These are phyloP conservation scores for Meda fulgida DNA, from an alignment of 2,797 vertebrate genomes.

Conservation along the genomic window DNA sequence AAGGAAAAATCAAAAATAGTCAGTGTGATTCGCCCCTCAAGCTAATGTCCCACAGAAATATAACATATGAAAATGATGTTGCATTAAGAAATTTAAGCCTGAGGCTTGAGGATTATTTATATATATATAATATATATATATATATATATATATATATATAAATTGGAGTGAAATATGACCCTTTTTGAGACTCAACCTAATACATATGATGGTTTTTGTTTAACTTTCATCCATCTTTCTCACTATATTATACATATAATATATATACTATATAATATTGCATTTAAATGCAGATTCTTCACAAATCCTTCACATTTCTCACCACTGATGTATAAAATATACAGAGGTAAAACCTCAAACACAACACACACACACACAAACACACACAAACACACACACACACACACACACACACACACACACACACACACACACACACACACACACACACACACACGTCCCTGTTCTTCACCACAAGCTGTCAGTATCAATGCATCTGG, in stretches of 20 bases:
- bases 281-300: not conserved
- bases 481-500: slow-evolving; percentile 7
- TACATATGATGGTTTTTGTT: not conserved
- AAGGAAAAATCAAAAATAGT: not conserved
- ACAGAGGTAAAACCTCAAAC: not conserved
- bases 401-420: not conserved
- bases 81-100: too few species aligned
- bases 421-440: not conserved
- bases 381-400: not conserved
- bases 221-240: not conserved
- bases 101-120: too few species aligned
- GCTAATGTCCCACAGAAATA: not conserved
- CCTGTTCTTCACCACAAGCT: not conserved
- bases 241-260: not conserved
- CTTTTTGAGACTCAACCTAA: too few species aligned
- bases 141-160: too few species aligned
- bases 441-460: not conserved
- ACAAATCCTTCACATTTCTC: not conserved
- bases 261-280: too few species aligned
- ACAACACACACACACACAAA: not conserved
- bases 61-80: not conserved
- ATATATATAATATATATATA: too few species aligned
- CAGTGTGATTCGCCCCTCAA: not conserved
- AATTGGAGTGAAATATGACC: too few species aligned
- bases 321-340: not conserved